phyloP scores from a whole-genome alignment of 2,797 vertebrate species.

The Anniella stebbinsi region DNA sequence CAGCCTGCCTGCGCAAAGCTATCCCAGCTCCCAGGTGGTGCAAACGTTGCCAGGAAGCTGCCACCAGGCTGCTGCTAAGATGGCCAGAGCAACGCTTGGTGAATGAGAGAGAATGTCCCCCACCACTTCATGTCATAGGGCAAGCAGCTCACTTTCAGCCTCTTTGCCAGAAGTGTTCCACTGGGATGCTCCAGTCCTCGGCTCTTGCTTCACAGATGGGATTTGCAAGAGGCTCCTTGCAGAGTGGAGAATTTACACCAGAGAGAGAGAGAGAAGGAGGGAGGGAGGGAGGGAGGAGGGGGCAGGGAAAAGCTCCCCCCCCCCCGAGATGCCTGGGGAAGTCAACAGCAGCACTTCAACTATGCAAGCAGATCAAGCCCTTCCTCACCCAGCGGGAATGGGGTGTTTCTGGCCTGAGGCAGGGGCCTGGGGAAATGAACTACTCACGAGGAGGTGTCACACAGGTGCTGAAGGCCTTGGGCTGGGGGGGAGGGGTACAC shows the following conservation, averaged over 20 bases:
- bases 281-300: not conserved
- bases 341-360: not conserved
- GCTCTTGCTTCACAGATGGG: not conserved
- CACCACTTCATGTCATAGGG: not conserved
- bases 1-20: no score
- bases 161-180: not conserved
- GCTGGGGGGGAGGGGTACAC: not conserved
- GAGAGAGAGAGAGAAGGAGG: not conserved
- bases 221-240: not conserved
- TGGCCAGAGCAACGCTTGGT: not conserved
- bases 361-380: not conserved
- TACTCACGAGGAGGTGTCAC: not conserved
- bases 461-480: not conserved
- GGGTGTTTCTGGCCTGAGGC: rapidly evolving
- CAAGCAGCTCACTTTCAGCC: not conserved
- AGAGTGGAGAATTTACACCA: not conserved
- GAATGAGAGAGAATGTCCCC: not conserved
- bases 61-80: not conserved
- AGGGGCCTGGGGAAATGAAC: not conserved
- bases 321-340: not conserved
- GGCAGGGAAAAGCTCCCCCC: not conserved
- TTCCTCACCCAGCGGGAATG: not conserved
- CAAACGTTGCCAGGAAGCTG: not conserved
- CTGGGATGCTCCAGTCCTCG: no score
- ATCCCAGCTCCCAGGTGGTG: not conserved